phyloP scores from a whole-genome alignment of 1,140 invertebrate genomes.

The Bombus fervidus region DNA sequence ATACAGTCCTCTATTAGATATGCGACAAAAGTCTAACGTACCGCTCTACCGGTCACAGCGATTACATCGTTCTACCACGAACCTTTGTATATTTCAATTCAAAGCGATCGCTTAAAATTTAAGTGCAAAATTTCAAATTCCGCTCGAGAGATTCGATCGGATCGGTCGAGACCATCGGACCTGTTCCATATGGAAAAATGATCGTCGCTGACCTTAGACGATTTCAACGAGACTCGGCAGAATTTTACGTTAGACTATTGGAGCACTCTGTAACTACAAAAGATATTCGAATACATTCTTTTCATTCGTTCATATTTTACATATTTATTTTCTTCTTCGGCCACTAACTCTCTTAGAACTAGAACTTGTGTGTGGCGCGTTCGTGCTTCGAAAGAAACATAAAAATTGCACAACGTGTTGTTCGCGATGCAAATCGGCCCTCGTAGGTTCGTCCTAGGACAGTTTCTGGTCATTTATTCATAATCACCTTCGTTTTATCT shows the following conservation, averaged over 20 bases:
- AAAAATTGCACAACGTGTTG: background rate
- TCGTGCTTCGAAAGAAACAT: background rate
- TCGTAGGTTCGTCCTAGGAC: slow-evolving; percentile 73
- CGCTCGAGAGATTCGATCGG: background rate
- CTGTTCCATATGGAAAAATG: background rate
- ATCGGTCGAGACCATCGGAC: too few relatives aligned
- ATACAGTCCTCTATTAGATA: slow-evolving; percentile 38
- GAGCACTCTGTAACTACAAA: background rate
- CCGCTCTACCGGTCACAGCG: background rate
- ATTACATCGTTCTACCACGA: background rate
- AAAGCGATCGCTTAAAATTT: too few relatives aligned
- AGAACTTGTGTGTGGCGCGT: slow-evolving; percentile 18
- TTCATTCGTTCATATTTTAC: slow-evolving; percentile 62
- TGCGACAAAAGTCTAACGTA: slow-evolving; percentile 27
- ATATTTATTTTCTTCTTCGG: slow-evolving; percentile 73
- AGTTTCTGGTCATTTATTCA: slow-evolving; percentile 77
- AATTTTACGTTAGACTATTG: slow-evolving; percentile 28
- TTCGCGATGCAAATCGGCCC: background rate
- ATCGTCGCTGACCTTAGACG: too few relatives aligned
- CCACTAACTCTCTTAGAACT: slow-evolving; percentile 81
- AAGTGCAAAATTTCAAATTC: too few relatives aligned
- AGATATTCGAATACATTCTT: slow-evolving; percentile 51
- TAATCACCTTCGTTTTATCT: slow-evolving; percentile 58
- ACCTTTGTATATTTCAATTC: too few relatives aligned
- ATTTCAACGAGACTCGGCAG: background rate